A percentile compares a stretch with the other conserved stretches of the same genome.
Conservation (phyloP, 1,140 invertebrate species). For the Megathymus violae region DNA sequence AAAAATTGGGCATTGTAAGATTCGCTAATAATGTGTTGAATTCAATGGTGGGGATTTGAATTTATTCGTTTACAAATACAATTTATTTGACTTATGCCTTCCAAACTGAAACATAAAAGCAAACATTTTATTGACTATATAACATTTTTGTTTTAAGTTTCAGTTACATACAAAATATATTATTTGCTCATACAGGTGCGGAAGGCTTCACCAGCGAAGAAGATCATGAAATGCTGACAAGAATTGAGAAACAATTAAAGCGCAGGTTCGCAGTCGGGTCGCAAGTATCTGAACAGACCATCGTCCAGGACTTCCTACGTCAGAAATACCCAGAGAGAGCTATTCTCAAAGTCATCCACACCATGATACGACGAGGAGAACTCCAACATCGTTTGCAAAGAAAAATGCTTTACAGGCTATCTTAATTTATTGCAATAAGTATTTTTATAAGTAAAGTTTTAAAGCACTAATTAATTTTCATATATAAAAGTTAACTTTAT, state of each 20-base stretch:
- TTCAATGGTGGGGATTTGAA: too few relatives aligned
- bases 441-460: too few relatives aligned
- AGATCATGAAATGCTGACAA: constrained; percentile 94
- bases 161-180: constrained; percentile 28
- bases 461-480: neutral
- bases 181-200: constrained; percentile 86
- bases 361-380: constrained; percentile 97
- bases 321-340: constrained; percentile 96
- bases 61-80: too few relatives aligned
- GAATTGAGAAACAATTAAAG: constrained; percentile 98
- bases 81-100: too few relatives aligned
- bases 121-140: too few relatives aligned
- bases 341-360: constrained; percentile 95
- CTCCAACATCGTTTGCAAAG: constrained; percentile 97
- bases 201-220: constrained; percentile 98
- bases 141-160: too few relatives aligned
- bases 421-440: too few relatives aligned
- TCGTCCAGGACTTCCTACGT: constrained; percentile 96
- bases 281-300: constrained; percentile 97
- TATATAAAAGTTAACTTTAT: too few relatives aligned
- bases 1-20: too few relatives aligned
- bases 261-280: constrained; percentile 97
- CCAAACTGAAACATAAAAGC: too few relatives aligned
- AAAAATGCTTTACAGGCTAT: constrained; percentile 97
- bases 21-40: too few relatives aligned